Base-by-base conservation (phyloP, 2,888 invertebrate genomes). In the Conchocele bisecta region DNA sequence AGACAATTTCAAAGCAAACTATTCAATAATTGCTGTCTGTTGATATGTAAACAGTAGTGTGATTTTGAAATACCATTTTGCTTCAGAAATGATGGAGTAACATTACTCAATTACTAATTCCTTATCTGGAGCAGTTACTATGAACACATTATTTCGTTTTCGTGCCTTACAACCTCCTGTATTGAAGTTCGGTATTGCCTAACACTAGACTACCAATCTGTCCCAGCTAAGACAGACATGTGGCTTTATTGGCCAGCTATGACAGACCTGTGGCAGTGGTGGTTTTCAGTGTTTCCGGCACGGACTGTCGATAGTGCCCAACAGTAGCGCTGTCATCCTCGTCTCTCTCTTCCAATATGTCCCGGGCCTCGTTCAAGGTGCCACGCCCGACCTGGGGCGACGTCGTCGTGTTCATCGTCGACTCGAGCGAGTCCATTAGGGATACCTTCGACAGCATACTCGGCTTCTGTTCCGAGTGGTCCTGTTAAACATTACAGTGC, bases 401-500 rank as follows among this genome's bases (percentile, higher is more conserved):
- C 3, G 84, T 83, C n/a, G 87, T 85, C 5, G 89, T 89, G 68
- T 88, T 89, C 61, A 88, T 82, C 0, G 89, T 88, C 1, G 89
- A 89, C 59, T 88, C 89, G 67, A 89, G 64, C 1, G 89, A 89
- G 54, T 89, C 89, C 73, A 88, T 76, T 53, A 89, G 67, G 2
- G 89, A 86, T 20, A 89, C 89, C 82, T 86, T 86, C 26, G 89
- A 89, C 42, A 89, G 66, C 88, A 89, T 88, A 58, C 89, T 89
- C 20, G 87, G 87, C 58, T 87, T 88, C 59, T 85, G 83, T 24
- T 84, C 75, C 28, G 86, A 84, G 1, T 79, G 73, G 28, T 84
- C 83, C 88, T 88, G 68, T 20, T 83, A 81, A 46, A 53, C 11
- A 54, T 39, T n/a, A n/a, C n/a, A n/a, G n/a, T n/a, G n/a, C n/a